Conservation (phyloP, 2,888 invertebrate species). For the Zootermopsis nevadensis region DNA sequence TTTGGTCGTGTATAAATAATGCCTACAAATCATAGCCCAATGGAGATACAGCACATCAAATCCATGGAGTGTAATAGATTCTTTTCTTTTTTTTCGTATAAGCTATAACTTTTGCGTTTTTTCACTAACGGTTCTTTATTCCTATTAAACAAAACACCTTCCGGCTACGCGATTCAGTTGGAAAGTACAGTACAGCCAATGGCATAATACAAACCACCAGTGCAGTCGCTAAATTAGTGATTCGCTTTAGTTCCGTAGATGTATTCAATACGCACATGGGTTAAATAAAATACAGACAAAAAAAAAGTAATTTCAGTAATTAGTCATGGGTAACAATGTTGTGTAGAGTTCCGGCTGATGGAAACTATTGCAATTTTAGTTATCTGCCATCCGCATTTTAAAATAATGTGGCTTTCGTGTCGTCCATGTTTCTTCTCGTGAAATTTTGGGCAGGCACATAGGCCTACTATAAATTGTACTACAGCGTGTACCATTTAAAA, state of each 20-base stretch:
- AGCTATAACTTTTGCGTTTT: constrained; percentile 8
- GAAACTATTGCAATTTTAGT: too few species aligned
- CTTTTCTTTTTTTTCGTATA: neutral
- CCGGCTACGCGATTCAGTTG: neutral
- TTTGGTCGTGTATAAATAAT: too few species aligned
- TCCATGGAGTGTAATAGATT: neutral
- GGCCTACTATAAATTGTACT: too few species aligned
- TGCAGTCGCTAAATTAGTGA: neutral
- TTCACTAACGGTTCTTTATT: constrained; percentile 13
- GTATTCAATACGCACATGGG: neutral
- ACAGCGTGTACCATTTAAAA: too few species aligned
- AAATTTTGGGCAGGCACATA: too few species aligned
- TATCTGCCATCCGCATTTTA: too few species aligned
- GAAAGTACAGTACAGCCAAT: neutral
- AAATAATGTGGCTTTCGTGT: too few species aligned
- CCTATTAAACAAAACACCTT: neutral
- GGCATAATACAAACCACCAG: neutral
- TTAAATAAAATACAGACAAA: neutral
- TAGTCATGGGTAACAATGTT: neutral
- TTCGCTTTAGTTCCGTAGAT: neutral
- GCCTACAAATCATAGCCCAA: too few species aligned
- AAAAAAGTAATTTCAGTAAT: neutral
- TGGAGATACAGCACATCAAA: too few species aligned
- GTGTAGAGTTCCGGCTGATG: neutral
- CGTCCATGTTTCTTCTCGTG: too few species aligned